Evolutionary conservation across 2,888 invertebrate species (phyloP).

Genomic region (Hyalella azteca): DNA sequence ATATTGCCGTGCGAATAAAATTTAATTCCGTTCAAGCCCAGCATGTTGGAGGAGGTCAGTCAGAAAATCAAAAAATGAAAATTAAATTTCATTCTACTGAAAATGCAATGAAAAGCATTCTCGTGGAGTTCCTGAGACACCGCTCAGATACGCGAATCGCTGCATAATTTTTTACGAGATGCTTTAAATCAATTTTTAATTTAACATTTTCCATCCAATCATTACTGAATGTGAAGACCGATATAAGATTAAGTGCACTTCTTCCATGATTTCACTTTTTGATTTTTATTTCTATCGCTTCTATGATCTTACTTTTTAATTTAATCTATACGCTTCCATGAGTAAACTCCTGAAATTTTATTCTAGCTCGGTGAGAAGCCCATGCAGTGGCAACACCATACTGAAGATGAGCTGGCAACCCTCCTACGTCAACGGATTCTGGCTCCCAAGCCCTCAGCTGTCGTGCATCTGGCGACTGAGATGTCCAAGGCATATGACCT

Average conservation of each 20-base stretch:
- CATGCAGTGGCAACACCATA: constrained; percentile 28
- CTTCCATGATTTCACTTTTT: not conserved
- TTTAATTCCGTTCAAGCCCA: no score
- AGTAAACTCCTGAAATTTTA: not conserved
- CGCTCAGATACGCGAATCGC: not conserved
- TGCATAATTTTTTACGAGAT: not conserved
- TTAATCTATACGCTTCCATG: no score
- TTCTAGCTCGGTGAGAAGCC: constrained; percentile 41
- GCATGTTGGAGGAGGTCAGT: no score
- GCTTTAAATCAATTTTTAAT: not conserved
- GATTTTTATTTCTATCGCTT: no score
- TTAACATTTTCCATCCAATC: not conserved
- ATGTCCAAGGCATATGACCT: constrained; percentile 49
- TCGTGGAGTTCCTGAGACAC: no score
- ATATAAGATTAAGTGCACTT: not conserved
- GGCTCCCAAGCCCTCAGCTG: constrained; percentile 16
- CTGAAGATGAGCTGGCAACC: constrained; percentile 35
- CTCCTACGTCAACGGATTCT: constrained; percentile 29
- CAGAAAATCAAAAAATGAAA: no score
- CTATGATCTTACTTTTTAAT: no score
- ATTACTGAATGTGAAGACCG: not conserved
- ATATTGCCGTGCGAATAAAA: no score
- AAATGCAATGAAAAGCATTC: no score
- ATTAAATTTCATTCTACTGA: no score
- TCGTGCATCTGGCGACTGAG: constrained; percentile 35